A percentile compares a stretch with the other conserved stretches of the same genome.
phyloP scores from a whole-genome alignment of 2,113 vertebrate genomes.

The Chiloscyllium plagiosum region DNA sequence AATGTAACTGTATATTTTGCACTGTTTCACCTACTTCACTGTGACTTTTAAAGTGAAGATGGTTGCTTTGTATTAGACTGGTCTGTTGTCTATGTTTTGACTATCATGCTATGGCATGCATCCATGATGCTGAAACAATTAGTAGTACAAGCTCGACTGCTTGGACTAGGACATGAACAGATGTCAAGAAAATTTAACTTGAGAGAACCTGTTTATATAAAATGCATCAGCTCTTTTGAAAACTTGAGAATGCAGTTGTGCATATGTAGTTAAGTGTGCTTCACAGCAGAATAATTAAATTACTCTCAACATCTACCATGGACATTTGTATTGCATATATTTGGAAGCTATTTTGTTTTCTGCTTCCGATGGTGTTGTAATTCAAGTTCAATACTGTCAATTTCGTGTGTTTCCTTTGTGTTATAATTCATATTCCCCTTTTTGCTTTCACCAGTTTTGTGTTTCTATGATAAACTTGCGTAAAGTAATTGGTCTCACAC shows the following conservation, averaged over 20 bases:
- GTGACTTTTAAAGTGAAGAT: not conserved
- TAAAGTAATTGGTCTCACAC: too few species aligned
- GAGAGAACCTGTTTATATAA: not conserved
- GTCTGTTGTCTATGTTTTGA: not conserved
- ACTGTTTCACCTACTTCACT: not conserved
- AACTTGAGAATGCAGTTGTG: not conserved
- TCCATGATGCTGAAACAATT: not conserved
- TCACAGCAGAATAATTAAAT: not conserved
- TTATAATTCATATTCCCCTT: not conserved
- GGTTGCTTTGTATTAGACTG: not conserved
- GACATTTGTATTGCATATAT: not conserved
- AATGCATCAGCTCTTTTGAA: not conserved
- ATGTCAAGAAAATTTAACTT: slow-evolving; percentile 2
- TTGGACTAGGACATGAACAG: not conserved
- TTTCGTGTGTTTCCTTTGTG: not conserved
- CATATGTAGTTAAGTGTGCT: not conserved
- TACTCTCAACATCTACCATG: not conserved
- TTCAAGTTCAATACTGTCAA: not conserved
- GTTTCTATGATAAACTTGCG: too few species aligned
- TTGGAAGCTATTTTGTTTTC: not conserved
- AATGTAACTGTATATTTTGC: not conserved
- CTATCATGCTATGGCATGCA: too few species aligned
- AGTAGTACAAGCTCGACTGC: not conserved
- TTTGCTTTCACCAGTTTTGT: not conserved
- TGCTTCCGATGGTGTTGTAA: not conserved